These are phyloP conservation scores for Parnassius orleans DNA, from an alignment of 2,888 invertebrate species.

Conservation along the genomic window DNA sequence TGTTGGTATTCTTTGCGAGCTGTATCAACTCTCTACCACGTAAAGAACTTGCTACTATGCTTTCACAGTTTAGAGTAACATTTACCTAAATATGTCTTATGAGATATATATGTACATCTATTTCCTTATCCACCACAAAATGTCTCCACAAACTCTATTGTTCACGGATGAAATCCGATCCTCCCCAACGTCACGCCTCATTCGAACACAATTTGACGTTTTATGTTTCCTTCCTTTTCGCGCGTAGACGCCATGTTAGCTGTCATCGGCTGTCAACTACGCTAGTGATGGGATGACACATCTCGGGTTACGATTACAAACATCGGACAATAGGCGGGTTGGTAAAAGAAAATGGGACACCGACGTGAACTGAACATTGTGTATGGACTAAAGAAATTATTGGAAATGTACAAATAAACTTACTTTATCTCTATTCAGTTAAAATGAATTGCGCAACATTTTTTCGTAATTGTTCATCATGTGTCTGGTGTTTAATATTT, in stretches of 20 bases:
- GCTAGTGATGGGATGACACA: slow-evolving; percentile 35
- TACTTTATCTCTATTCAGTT: too few species aligned
- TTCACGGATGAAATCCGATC: slow-evolving; percentile 20
- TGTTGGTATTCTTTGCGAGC: too few species aligned
- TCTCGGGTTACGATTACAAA: slow-evolving; percentile 35
- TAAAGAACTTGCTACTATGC: too few species aligned
- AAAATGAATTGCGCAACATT: too few species aligned
- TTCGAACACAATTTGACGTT: slow-evolving; percentile 31
- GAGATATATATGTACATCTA: neutral
- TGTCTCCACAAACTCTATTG: slow-evolving; percentile 7
- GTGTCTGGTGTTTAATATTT: too few species aligned
- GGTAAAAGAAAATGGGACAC: neutral
- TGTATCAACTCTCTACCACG: too few species aligned
- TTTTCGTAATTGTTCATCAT: too few species aligned
- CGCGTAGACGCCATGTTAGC: slow-evolving; percentile 26
- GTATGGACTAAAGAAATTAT: neutral
- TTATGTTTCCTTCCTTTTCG: slow-evolving; percentile 32
- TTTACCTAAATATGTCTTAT: too few species aligned
- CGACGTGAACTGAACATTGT: slow-evolving; percentile 2
- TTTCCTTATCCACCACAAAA: slow-evolving; percentile 3
- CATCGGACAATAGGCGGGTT: slow-evolving; percentile 17
- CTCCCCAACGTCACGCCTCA: slow-evolving; percentile 25
- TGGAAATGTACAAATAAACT: too few species aligned
- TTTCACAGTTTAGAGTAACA: too few species aligned
- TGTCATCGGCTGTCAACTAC: slow-evolving; percentile 31